phyloP scores from a whole-genome alignment of 2,888 invertebrate species.

The Allophyes oxyacanthae region DNA sequence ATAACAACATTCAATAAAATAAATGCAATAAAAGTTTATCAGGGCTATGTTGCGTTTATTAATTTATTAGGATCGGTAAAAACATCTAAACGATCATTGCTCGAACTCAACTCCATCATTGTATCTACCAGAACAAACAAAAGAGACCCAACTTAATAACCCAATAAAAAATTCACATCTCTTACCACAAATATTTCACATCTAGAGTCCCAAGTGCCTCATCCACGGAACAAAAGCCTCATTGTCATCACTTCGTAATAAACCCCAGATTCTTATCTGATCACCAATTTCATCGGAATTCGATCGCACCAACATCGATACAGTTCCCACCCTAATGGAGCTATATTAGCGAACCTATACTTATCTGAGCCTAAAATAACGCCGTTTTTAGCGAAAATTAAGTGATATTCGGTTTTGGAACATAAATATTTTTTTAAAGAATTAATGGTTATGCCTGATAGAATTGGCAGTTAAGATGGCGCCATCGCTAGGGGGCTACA shows the following conservation, averaged over 20 bases:
- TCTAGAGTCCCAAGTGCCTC: conserved; percentile 56
- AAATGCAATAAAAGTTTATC: too few species aligned
- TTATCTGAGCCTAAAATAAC: conserved; percentile 65
- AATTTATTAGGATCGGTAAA: too few species aligned
- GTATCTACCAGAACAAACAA: conserved; percentile 35
- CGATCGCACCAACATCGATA: conserved; percentile 74
- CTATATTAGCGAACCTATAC: conserved; percentile 75
- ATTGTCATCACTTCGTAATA: conserved; percentile 69
- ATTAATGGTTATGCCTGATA: too few species aligned
- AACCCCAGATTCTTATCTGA: conserved; percentile 81
- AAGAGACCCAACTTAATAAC: conserved; percentile 22
- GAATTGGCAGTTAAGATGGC: too few species aligned
- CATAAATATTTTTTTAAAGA: conserved; percentile 32
- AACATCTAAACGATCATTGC: neutral
- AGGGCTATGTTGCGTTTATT: too few species aligned
- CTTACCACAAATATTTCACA: conserved; percentile 31
- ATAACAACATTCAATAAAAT: too few species aligned
- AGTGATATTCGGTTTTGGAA: conserved; percentile 42
- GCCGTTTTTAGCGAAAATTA: conserved; percentile 50
- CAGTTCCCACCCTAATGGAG: conserved; percentile 77
- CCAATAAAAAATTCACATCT: conserved; percentile 2
- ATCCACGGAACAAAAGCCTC: conserved; percentile 59
- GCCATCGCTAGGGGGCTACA: too few species aligned
- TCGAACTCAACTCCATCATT: conserved; percentile 8
- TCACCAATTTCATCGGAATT: conserved; percentile 87